Percentiles rank a stretch among this genome's conserved stretches.
phyloP scores from a whole-genome alignment of 2,113 vertebrate species.

The Zapornia atra region DNA sequence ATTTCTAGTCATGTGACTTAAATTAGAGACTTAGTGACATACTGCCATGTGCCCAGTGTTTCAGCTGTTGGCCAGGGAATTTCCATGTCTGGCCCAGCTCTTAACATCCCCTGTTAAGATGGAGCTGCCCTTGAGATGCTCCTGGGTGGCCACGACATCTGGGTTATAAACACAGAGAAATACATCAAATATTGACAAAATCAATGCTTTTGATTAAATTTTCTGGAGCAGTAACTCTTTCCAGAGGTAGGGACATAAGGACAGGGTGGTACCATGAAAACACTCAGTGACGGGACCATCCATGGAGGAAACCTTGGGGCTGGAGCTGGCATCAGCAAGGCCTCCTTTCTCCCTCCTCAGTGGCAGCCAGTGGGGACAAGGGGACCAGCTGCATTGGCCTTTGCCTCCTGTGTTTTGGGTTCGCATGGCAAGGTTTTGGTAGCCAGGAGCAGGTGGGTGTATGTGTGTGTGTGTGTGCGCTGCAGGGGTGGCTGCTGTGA shows the following conservation, averaged over 20 bases:
- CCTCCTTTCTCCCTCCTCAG: background rate
- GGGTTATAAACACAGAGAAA: background rate
- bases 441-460: too few relatives aligned
- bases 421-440: too few relatives aligned
- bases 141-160: background rate
- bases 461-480: too few relatives aligned
- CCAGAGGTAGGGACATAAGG: background rate
- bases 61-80: background rate
- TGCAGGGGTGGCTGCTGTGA: too few relatives aligned
- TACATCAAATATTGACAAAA: background rate
- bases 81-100: background rate
- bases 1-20: background rate
- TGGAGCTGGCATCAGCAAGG: background rate
- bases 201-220: background rate
- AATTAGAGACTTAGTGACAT: background rate
- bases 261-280: background rate
- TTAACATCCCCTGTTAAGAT: rapidly evolving
- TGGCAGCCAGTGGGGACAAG: background rate
- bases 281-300: rapidly evolving
- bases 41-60: background rate
- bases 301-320: rapidly evolving
- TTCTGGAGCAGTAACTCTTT: background rate
- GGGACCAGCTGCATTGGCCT: background rate
- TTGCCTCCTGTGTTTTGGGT: background rate
- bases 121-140: rapidly evolving